Conservation (phyloP, 2,888 invertebrate genomes). For the Camponotus fellah region DNA sequence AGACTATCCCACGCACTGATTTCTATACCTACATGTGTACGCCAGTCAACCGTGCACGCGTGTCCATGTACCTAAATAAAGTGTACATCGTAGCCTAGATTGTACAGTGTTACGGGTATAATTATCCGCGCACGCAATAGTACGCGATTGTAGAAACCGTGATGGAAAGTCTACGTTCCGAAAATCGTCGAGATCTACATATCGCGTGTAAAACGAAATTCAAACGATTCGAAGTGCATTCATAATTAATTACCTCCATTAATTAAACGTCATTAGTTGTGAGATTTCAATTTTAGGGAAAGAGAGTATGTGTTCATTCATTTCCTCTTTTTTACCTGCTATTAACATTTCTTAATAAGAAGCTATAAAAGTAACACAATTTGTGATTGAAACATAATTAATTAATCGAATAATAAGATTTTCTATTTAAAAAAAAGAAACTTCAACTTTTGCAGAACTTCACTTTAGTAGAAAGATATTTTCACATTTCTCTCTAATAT, state of each 20-base stretch:
- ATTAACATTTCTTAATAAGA: not conserved
- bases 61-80: slow-evolving; percentile 63
- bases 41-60: slow-evolving; percentile 62
- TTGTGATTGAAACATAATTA: not conserved
- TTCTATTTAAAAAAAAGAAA: not conserved
- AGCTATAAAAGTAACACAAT: not conserved
- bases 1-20: slow-evolving; percentile 75
- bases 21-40: slow-evolving; percentile 64
- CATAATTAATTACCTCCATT: slow-evolving; percentile 31
- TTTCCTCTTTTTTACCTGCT: not conserved
- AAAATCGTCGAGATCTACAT: slow-evolving; percentile 48
- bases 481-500: not conserved
- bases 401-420: not conserved
- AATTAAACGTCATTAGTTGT: slow-evolving; percentile 7
- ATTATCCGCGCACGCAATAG: slow-evolving; percentile 59
- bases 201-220: not conserved
- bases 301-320: not conserved
- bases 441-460: too few species aligned
- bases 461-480: not conserved
- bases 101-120: slow-evolving; percentile 57
- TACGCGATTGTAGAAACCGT: slow-evolving; percentile 65
- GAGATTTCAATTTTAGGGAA: slow-evolving; percentile 6
- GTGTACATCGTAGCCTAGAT: slow-evolving; percentile 72
- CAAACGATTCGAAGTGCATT: slow-evolving; percentile 1
- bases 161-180: slow-evolving; percentile 71